phyloP scores from a whole-genome alignment of 2,888 invertebrate genomes.

The Glyphotaelius pellucidus region DNA sequence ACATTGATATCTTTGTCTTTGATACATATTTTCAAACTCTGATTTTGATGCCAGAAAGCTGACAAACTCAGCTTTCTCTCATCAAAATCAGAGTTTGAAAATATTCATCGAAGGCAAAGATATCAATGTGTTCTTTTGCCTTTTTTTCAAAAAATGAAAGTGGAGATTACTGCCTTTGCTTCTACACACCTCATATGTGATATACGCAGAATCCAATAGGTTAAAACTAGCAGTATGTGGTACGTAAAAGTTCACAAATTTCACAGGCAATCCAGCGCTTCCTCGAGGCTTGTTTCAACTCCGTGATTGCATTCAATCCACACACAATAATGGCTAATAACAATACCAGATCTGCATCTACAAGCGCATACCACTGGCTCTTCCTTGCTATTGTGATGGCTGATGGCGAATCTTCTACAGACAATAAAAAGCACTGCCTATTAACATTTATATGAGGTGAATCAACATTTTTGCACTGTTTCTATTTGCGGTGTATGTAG shows the following conservation, averaged over 20 bases:
- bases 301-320: not conserved
- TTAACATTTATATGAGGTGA: conserved; percentile 44
- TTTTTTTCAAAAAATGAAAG: too few species aligned
- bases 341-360: not conserved
- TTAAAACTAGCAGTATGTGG: too few species aligned
- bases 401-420: not conserved
- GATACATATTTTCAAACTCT: too few species aligned
- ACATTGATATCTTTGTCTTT: too few species aligned
- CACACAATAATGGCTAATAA: not conserved
- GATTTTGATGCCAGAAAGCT: too few species aligned
- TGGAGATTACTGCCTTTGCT: too few species aligned
- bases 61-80: too few species aligned
- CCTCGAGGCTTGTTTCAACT: not conserved
- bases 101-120: too few species aligned
- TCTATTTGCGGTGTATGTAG: not conserved
- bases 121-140: too few species aligned
- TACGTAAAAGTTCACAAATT: not conserved
- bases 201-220: too few species aligned
- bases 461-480: conserved; percentile 30
- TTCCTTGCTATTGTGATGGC: conserved; percentile 21
- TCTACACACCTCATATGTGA: too few species aligned
- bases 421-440: not conserved
- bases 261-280: not conserved
- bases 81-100: too few species aligned
- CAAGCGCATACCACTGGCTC: not conserved